A percentile compares a stretch with the other conserved stretches of the same genome.
These are phyloP conservation scores for Agonopterix arenella DNA, from an alignment of 2,888 invertebrate genomes.

Conservation along the genomic window DNA sequence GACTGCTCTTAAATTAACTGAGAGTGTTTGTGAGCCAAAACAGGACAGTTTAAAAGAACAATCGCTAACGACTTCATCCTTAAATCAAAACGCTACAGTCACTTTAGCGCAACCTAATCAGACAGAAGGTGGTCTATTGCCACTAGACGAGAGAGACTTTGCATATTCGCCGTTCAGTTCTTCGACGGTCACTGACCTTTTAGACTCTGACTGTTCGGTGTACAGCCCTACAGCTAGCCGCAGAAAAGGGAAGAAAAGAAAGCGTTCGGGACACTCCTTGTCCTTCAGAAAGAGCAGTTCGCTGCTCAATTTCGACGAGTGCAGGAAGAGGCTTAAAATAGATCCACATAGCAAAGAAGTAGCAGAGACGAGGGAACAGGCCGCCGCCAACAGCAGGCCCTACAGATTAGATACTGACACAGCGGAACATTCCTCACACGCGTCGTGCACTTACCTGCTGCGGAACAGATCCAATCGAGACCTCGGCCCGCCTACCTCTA, in stretches of 20 bases:
- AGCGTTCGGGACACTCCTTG: constrained; percentile 57
- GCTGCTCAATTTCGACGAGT: constrained; percentile 51
- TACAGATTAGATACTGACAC: constrained; percentile 46
- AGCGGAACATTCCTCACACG: constrained; percentile 29
- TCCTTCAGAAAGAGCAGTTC: constrained; percentile 56
- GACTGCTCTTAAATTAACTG: constrained; percentile 62
- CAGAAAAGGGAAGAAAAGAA: constrained; percentile 66
- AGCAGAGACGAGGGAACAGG: constrained; percentile 15
- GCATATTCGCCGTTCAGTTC: constrained; percentile 72
- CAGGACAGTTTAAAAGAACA: constrained; percentile 37
- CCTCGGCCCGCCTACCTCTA: constrained; percentile 52
- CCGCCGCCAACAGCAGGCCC: constrained; percentile 28
- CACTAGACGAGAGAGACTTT: constrained; percentile 69
- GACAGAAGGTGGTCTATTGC: constrained; percentile 62
- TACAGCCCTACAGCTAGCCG: constrained; percentile 63
- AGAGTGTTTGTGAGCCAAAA: constrained; percentile 60
- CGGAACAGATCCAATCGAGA: constrained; percentile 49
- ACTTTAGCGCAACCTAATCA: constrained; percentile 37
- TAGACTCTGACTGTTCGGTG: constrained; percentile 70
- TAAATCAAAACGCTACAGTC: constrained; percentile 37
- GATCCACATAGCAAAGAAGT: constrained; percentile 51
- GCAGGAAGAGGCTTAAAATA: constrained; percentile 73
- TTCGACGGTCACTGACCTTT: constrained; percentile 64
- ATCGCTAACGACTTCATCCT: constrained; percentile 30
- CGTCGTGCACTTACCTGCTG: constrained; percentile 44